Evolutionary conservation across 2,797 vertebrate genomes (phyloP), one percentile per base, ranked within the genome.

Genomic region (Poeciliopsis gracilis): DNA sequence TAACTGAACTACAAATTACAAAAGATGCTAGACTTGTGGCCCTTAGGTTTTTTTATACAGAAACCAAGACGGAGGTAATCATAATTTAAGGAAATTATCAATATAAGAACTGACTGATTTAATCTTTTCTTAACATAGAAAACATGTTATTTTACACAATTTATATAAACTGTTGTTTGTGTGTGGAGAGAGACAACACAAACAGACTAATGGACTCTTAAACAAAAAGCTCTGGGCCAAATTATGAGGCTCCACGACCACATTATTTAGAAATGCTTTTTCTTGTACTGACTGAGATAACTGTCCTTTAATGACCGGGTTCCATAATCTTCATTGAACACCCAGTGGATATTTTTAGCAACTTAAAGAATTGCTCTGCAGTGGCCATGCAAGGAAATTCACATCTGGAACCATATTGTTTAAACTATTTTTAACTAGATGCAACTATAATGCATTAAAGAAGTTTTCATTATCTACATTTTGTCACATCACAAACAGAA

Each of bases 191-290:
- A 77, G 30, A 80, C 73, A 20, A 30, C 46, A 75, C 25, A 41
- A 70, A 5, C 6, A 30, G 57, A 73, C 73, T 79, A 80, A 89
- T 73, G 66, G 12, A 43, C 38, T 43, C 66, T 43, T 43, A n/a
- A n/a, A 69, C 2, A 69, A 15, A 70, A n/a, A 53, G 12, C 41
- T 43, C 3, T 70, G 25, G 25, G 12, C 41, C 67, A 16, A 25
- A n/a, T 69, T 78, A 86, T 78, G 41, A 15, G 11, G 72, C 73
- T 53, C 82, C 90, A 78, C 66, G 70, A 43, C 28, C 69, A 59
- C 55, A 82, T 87, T 87, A 88, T 53, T n/a, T 70, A 61, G 30
- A 36, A 79, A 43, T 55, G 45, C 82, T 85, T 83, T 74, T 66
- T 72, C 79, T 85, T 71, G 74, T 12, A 69, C 43, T 55, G 74